Base-by-base conservation (phyloP, 2,797 vertebrate genomes). In the Trachops cirrhosus region DNA sequence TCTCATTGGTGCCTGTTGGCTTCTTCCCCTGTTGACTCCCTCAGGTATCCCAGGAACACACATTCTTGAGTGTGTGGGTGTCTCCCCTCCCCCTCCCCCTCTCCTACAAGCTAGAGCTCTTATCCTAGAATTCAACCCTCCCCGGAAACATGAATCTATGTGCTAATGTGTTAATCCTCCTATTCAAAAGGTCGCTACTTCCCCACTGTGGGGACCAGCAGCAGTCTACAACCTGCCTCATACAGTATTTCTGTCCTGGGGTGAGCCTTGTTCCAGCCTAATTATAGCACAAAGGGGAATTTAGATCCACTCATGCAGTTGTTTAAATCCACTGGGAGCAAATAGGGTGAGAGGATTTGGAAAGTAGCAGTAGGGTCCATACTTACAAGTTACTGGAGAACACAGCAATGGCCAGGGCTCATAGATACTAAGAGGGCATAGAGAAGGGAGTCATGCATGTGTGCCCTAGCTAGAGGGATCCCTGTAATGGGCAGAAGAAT, bases 91-190 rank as follows among this genome's bases (percentile, higher is more conserved):
- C 64, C 71, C 32, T 48, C 62, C 86, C 71, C 91, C 26, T 64
- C 64, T n/a, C 46, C 26, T 62, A 70, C 59, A 88, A 91, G 77
- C 89, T 87, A 62, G 80, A 96, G 90, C 77, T 73, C 93, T 97
- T 89, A 95, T 94, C 90, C 88, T 83, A 92, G 96, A 96, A 96
- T 97, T 87, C 93, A 86, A 74, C 86, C 97, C 94, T 96, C 95
- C 94, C 96, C 46, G 54, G 94, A 97, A 96, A 95, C 97, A 96
- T 34, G 95, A 97, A 97, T 97, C 95, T 97, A 91, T 96, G 96
- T 97, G 96, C 97, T 97, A 98, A 98, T 97, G 96, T 97, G 97
- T 96, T 98, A 98, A 98, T 98, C 97, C 97, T 88, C 82, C 95
- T 96, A 98, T 97, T 98, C 94, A 97, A 92, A 97, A 96, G 93